Percentiles rank a stretch among this genome's conserved stretches.
Conservation (phyloP, 2,113 vertebrate genomes). For the Neopipo cinnamomea region DNA sequence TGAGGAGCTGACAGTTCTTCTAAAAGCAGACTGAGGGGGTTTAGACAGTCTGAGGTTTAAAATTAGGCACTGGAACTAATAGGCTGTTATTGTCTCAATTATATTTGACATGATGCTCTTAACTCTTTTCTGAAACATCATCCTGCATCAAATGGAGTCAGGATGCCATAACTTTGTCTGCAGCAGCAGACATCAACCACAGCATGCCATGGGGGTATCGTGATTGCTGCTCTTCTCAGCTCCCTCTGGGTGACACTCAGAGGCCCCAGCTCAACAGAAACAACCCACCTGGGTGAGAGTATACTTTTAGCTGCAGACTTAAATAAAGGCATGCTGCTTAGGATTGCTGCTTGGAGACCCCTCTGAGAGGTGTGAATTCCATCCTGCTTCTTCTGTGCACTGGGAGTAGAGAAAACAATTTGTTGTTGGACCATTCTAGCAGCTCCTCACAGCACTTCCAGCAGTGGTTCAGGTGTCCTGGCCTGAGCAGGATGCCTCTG, state of each 20-base stretch:
- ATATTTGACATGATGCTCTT: constrained; percentile 58
- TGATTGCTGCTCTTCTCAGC: neutral
- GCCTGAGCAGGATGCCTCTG: neutral
- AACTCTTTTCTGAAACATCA: constrained; percentile 6
- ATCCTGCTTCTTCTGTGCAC: neutral
- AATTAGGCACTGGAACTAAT: constrained; percentile 70
- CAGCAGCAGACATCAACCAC: neutral
- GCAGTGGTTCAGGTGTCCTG: neutral
- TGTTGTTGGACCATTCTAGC: neutral
- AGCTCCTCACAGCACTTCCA: neutral
- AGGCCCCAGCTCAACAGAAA: neutral
- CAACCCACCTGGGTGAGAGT: neutral
- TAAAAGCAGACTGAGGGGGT: constrained; percentile 15
- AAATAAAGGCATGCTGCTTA: neutral
- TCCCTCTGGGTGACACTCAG: neutral
- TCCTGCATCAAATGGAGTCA: neutral
- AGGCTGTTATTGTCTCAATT: constrained; percentile 68
- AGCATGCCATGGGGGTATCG: fast-evolving
- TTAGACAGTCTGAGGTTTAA: constrained; percentile 54
- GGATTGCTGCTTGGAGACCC: neutral
- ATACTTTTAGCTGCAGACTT: neutral
- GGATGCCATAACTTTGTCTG: neutral
- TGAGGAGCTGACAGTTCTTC: constrained; percentile 31
- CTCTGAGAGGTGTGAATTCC: neutral
- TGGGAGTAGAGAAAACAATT: neutral